A percentile compares a stretch with the other conserved stretches of the same genome.
phyloP scores from a whole-genome alignment of 2,797 vertebrate genomes.

The Chelon labrosus region DNA sequence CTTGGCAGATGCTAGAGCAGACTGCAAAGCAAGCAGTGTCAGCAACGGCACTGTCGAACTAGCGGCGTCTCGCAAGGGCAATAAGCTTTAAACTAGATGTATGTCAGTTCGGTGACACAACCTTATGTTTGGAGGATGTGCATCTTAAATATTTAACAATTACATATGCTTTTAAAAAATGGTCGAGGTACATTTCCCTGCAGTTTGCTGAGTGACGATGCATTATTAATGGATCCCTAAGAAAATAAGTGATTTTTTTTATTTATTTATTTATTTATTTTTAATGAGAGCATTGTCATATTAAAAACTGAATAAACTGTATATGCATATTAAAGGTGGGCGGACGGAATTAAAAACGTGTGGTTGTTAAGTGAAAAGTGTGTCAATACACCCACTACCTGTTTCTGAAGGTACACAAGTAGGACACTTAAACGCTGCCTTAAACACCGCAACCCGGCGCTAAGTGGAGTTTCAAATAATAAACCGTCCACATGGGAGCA shows the following conservation, averaged over 20 bases:
- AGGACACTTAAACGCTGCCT: slow-evolving; percentile 47
- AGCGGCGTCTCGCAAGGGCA: slow-evolving; percentile 46
- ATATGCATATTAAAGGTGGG: slow-evolving; percentile 23
- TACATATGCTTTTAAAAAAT: slow-evolving; percentile 43
- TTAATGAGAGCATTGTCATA: too few species aligned
- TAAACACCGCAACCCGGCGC: slow-evolving; percentile 26
- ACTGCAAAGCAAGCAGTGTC: slow-evolving; percentile 54
- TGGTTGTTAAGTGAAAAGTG: slow-evolving; percentile 46
- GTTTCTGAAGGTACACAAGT: slow-evolving; percentile 27
- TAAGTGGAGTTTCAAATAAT: slow-evolving; percentile 58
- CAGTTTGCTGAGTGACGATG: slow-evolving; percentile 42
- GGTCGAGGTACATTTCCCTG: slow-evolving; percentile 45
- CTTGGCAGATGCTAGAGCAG: slow-evolving; percentile 62
- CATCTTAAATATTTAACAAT: slow-evolving; percentile 65
- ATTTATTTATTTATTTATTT: too few species aligned
- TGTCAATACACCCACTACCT: slow-evolving; percentile 46
- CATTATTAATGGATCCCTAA: slow-evolving; percentile 54
- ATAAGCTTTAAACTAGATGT: slow-evolving; percentile 44
- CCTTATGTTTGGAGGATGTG: slow-evolving; percentile 49
- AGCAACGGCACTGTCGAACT: slow-evolving; percentile 22
- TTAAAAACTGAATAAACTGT: slow-evolving; percentile 17
- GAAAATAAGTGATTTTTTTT: slow-evolving; percentile 6
- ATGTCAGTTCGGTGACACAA: slow-evolving; percentile 45
- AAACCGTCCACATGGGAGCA: slow-evolving; percentile 50
- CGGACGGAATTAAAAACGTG: neutral